phyloP scores from a whole-genome alignment of 2,113 vertebrate species.

The Colaptes auratus region DNA sequence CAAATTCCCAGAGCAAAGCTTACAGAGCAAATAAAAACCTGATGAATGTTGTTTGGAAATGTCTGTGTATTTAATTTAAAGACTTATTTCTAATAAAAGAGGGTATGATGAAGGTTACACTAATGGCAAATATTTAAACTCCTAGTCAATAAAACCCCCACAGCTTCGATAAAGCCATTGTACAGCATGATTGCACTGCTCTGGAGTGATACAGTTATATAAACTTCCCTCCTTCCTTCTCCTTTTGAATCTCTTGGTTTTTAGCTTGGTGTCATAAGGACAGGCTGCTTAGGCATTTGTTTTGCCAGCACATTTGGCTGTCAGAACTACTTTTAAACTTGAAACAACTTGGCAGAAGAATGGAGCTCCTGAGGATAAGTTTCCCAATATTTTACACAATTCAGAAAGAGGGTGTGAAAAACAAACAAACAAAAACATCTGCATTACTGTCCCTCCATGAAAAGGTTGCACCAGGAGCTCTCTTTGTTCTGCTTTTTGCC shows the following conservation, averaged over 20 bases:
- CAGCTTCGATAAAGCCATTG: neutral
- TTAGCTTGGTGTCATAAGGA: neutral
- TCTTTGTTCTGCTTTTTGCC: neutral
- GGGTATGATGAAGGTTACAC: neutral
- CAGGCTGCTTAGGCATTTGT: neutral
- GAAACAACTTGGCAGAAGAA: neutral
- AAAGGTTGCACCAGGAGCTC: neutral
- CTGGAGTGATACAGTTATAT: neutral
- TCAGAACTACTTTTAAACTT: neutral
- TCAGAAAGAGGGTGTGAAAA: neutral
- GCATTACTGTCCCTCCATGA: neutral
- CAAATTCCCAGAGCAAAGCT: neutral
- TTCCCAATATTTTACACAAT: neutral
- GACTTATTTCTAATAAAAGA: neutral
- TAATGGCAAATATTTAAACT: slow-evolving; percentile 26
- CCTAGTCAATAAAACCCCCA: neutral
- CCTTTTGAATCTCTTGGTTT: neutral
- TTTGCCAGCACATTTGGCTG: neutral
- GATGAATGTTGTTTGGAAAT: neutral
- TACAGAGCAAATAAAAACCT: neutral
- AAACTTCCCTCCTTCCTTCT: neutral
- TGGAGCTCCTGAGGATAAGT: neutral
- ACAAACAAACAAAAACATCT: no score
- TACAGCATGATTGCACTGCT: neutral
- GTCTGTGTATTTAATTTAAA: slow-evolving; percentile 4